These are phyloP conservation scores for Stenoptilia bipunctidactyla DNA, from an alignment of 2,888 invertebrate species.

Conservation along the genomic window DNA sequence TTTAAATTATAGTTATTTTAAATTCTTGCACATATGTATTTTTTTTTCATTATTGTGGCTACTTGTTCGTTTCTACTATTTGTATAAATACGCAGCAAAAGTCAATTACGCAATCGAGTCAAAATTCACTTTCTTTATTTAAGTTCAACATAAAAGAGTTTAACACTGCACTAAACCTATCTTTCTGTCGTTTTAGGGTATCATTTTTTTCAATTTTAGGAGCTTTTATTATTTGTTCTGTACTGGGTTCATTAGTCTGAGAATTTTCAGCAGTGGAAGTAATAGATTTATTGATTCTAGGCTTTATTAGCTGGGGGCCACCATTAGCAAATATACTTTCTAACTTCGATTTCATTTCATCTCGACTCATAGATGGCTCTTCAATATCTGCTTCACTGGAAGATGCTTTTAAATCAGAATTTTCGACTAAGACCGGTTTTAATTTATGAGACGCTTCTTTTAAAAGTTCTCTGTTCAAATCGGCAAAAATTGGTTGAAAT, in stretches of 20 bases:
- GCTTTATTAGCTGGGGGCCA: constrained; percentile 39
- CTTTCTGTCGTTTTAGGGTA: constrained; percentile 54
- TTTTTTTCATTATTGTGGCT: too few species aligned
- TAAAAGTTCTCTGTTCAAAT: constrained; percentile 46
- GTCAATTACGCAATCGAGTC: too few species aligned
- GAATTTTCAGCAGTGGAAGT: constrained; percentile 50
- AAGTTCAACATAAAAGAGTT: constrained; percentile 35
- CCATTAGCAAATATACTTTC: constrained; percentile 49
- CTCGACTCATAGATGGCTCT: constrained; percentile 38
- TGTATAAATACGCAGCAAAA: too few species aligned
- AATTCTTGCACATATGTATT: too few species aligned
- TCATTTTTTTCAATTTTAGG: constrained; percentile 57
- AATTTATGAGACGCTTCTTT: constrained; percentile 31
- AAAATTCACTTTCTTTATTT: constrained; percentile 7
- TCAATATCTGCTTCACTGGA: constrained; percentile 23
- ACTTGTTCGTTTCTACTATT: too few species aligned
- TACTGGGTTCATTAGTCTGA: constrained; percentile 39
- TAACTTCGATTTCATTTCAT: constrained; percentile 52
- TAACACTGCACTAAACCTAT: constrained; percentile 49
- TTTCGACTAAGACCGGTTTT: constrained; percentile 30
- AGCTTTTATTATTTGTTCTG: constrained; percentile 41
- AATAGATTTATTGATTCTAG: constrained; percentile 45
- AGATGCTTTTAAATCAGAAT: constrained; percentile 18
- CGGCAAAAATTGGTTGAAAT: constrained; percentile 34
- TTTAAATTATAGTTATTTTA: too few species aligned